phyloP scores from a whole-genome alignment of 2,888 invertebrate species.

The Artemia sinica region DNA sequence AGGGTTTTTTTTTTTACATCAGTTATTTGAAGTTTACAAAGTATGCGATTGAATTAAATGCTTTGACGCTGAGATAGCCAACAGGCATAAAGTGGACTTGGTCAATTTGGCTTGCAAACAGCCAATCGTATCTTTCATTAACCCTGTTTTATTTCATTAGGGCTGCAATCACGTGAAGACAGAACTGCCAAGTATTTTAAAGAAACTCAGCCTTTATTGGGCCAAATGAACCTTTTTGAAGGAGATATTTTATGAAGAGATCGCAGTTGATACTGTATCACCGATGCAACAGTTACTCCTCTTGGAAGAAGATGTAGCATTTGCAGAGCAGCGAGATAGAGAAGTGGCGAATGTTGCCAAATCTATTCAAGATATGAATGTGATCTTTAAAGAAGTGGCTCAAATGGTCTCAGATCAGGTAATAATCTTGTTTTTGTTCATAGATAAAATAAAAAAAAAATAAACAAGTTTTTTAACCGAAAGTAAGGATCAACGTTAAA shows the following conservation, averaged over 20 bases:
- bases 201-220: constrained; percentile 32
- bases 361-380: constrained; percentile 82
- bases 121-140: too few relatives aligned
- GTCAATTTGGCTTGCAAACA: too few relatives aligned
- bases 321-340: constrained; percentile 52
- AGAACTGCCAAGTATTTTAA: constrained; percentile 75
- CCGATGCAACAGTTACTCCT: constrained; percentile 56
- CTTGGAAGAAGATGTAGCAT: constrained; percentile 60
- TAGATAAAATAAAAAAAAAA: too few relatives aligned
- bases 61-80: too few relatives aligned
- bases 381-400: constrained; percentile 57
- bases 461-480: too few relatives aligned
- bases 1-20: too few relatives aligned
- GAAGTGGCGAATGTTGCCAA: constrained; percentile 81
- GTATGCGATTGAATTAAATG: too few relatives aligned
- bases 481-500: too few relatives aligned
- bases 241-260: constrained; percentile 26
- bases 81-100: too few relatives aligned
- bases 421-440: constrained; percentile 18
- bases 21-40: too few relatives aligned
- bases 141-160: constrained; percentile 31
- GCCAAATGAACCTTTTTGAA: constrained; percentile 29
- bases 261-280: constrained; percentile 16
- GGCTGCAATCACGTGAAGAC: constrained; percentile 74
- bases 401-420: constrained; percentile 45